Conservation (phyloP, 2,888 invertebrate species). For the Orchesella flavescens region DNA sequence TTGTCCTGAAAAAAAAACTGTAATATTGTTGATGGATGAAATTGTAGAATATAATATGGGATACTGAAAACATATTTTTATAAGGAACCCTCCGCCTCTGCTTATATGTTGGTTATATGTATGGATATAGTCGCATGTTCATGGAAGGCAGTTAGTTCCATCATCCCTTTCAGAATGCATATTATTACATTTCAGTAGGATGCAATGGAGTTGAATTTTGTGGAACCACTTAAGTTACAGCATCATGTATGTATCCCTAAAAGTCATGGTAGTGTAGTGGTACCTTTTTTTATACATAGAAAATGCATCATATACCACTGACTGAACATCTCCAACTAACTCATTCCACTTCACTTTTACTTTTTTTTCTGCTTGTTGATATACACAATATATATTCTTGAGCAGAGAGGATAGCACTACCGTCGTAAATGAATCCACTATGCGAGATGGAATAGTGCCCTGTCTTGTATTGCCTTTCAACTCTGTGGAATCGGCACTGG, state of each 20-base stretch:
- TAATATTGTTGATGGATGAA: conserved; percentile 1
- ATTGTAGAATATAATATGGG: no score
- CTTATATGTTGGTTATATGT: no score
- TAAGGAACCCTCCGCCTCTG: no score
- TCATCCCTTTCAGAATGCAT: neutral
- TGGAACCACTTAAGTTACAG: neutral
- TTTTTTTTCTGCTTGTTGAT: conserved; percentile 13
- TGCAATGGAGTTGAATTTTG: conserved; percentile 8
- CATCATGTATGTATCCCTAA: neutral
- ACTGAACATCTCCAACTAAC: neutral
- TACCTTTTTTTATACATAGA: neutral
- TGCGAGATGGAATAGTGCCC: neutral
- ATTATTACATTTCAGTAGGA: conserved; percentile 3
- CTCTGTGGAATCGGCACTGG: conserved; percentile 3
- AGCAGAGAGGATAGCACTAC: neutral
- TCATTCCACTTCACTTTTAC: conserved; percentile 2
- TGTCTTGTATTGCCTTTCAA: conserved; percentile 3
- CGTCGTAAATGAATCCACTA: neutral
- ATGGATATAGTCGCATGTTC: no score
- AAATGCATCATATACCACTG: neutral
- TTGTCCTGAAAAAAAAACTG: conserved; percentile 7
- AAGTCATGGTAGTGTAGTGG: neutral
- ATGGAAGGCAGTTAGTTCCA: no score
- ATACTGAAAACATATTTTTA: no score
- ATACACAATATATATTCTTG: neutral